Percentiles rank a stretch among this genome's conserved stretches.
Conservation (phyloP, 2,797 vertebrate genomes). For the Falco novaeseelandiae region DNA sequence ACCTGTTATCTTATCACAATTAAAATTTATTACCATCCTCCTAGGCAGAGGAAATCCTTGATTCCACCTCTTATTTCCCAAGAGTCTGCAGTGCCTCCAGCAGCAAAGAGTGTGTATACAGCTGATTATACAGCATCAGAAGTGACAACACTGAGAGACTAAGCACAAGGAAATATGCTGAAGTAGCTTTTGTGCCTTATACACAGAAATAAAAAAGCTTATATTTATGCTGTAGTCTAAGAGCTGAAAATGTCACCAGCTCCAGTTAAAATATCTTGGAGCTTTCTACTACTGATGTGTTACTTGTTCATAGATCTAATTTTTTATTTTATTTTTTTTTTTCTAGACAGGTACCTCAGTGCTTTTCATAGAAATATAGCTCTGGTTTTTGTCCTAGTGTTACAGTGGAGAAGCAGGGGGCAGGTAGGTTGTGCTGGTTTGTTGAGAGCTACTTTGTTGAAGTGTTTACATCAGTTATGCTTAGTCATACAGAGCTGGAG, state of each 20-base stretch:
- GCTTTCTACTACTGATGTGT: not conserved
- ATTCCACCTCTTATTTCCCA: not conserved
- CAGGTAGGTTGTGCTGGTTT: not conserved
- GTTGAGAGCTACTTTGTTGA: not conserved
- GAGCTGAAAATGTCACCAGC: not conserved
- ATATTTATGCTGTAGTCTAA: not conserved
- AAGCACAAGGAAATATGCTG: not conserved
- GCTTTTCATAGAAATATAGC: not conserved
- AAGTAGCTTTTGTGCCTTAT: not conserved
- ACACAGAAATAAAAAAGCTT: not conserved
- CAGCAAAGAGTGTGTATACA: not conserved
- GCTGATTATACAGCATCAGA: not conserved
- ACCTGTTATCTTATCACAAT: not conserved
- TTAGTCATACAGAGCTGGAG: not conserved
- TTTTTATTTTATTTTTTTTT: not conserved
- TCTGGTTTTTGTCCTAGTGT: not conserved
- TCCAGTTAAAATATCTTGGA: not conserved
- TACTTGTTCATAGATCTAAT: not conserved
- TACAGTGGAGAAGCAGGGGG: not conserved
- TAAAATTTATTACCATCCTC: not conserved
- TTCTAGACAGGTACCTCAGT: not conserved
- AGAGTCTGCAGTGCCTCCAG: not conserved
- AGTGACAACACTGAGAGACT: not conserved
- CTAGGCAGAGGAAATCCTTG: not conserved
- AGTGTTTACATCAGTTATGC: not conserved